Evolutionary conservation across 2,888 invertebrate species (phyloP), one percentile per base, ranked within the genome.

Genomic region (Sipha maydis): DNA sequence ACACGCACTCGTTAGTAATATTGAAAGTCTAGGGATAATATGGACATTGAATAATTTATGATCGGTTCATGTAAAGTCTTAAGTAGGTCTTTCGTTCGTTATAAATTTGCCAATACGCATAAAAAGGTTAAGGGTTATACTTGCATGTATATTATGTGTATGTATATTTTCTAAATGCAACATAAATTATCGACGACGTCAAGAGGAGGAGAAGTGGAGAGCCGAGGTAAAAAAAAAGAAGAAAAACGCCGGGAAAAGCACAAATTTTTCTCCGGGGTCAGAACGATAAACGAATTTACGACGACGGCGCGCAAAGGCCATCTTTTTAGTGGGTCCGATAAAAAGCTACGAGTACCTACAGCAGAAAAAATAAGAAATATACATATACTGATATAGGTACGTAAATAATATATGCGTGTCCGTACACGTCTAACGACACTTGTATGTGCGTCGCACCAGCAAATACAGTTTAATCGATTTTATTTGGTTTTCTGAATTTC

Each of bases 181-280:
- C 73, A 80, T 86, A 86, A 79, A 86, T 86, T 80, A 79, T 86
- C 41, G 86, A 76, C 61, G 61, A 67, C 71, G 83, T 41, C 67
- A 38, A 28, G 19, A n/a, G 31, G 14, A n/a, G 14, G 17, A 11
- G 67, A 67, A 48, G n/a, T 8, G 8, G 8, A 69, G 28, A 11
- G 69, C 9, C 8, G 56, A n/a, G 28, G 28, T 28, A 61, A 5
- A 25, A 61, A 21, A 21, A 61, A 61, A 21, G 34, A 34, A 34
- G 34, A 34, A 61, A 61, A 61, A 61, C 61, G 61, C 7, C 41
- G 11, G 48, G 7, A 34, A 85, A 38, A 76, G 31, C 76, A 41
- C 67, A 85, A 61, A 83, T 75, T 83, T 75, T 75, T 38, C 48
- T 56, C 38, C 34, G 38, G 9, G 84, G 76, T 76, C 84, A 77